Percentiles rank a stretch among this genome's conserved stretches.
Conservation (phyloP, 2,797 vertebrate species). For the Morelia viridis region DNA sequence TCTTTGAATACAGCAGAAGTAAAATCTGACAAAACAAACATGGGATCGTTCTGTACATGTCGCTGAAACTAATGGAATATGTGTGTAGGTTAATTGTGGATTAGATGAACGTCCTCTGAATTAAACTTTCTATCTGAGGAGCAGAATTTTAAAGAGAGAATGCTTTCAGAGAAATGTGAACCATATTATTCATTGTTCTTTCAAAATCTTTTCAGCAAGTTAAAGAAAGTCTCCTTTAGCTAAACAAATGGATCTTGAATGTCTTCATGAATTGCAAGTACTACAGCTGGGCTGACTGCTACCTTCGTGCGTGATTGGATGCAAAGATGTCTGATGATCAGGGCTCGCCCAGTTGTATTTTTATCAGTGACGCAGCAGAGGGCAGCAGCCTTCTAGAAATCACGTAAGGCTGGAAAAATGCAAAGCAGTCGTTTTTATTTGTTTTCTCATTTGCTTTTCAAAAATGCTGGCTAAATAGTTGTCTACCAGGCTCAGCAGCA, state of each 20-base stretch:
- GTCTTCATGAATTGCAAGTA: constrained; percentile 8
- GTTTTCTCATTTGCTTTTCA: constrained; percentile 30
- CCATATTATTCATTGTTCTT: neutral
- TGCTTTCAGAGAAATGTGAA: neutral
- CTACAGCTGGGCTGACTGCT: constrained; percentile 32
- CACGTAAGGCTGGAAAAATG: constrained; percentile 70
- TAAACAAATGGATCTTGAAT: neutral
- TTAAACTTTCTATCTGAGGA: neutral
- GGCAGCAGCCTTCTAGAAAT: constrained; percentile 67
- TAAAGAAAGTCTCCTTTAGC: too few species aligned
- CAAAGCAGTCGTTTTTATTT: constrained; percentile 6
- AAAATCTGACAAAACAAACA: neutral
- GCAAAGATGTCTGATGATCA: constrained; percentile 49
- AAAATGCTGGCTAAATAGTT: neutral
- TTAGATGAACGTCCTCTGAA: too few species aligned
- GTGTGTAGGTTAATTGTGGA: neutral
- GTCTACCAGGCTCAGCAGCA: neutral
- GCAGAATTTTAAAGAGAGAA: neutral
- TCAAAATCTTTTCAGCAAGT: neutral
- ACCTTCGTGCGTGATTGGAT: constrained; percentile 14
- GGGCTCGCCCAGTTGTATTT: constrained; percentile 63
- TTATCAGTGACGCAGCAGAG: constrained; percentile 72
- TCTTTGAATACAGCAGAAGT: too few species aligned
- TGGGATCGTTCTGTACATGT: neutral
- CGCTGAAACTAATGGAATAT: neutral